Base-by-base conservation (phyloP, 2,113 vertebrate species). In the Pelecanoides urinatrix region DNA sequence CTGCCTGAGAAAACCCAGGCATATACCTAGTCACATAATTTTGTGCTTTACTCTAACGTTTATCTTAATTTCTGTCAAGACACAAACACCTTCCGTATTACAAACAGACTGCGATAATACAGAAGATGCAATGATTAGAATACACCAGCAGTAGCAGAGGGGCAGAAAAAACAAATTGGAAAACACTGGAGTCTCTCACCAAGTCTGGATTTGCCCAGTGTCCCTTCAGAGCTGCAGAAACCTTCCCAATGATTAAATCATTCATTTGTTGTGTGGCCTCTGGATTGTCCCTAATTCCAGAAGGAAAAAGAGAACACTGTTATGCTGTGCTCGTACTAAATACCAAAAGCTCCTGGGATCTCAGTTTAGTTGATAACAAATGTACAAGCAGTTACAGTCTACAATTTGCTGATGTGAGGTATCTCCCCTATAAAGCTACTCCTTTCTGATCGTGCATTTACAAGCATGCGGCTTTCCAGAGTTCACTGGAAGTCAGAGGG, bases 181-280 rank as follows among this genome's bases (percentile, higher is more conserved):
- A 50, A 96, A 59, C 6, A 16, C 8, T 16, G 22, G 25, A 88
- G 44, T 59, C 62, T 80, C 98, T 97, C 98, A 99, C 99, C 99
- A 99, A 95, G 92, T 99, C 99, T 52, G 99, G 99, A 91, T 99
- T 99, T 73, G 99, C 99, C 99, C 99, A 99, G 92, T 99, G 99
- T 78, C 99, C 99, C 97, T 99, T 99, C 77, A 99, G 98, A 56
- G 99, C 99, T 3, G 99, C 98, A 4, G 99, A 99, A 91, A 99
- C 99, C 93, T 99, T 99, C 85, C 98, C 98, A 20, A 99, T 99
- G 92, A 99, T 99, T 74, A 99, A 98, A 91, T 99, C 99, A 30
- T 99, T 99, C 99, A 99, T 99, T 90, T 99, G 99, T 90, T 99
- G 99, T 7, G 99, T 99, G 95, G 99, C 99, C 94, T 99, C 99